These are phyloP conservation scores for Platorchestia sp. DNA, from an alignment of 1,140 invertebrate genomes.

Conservation along the genomic window DNA sequence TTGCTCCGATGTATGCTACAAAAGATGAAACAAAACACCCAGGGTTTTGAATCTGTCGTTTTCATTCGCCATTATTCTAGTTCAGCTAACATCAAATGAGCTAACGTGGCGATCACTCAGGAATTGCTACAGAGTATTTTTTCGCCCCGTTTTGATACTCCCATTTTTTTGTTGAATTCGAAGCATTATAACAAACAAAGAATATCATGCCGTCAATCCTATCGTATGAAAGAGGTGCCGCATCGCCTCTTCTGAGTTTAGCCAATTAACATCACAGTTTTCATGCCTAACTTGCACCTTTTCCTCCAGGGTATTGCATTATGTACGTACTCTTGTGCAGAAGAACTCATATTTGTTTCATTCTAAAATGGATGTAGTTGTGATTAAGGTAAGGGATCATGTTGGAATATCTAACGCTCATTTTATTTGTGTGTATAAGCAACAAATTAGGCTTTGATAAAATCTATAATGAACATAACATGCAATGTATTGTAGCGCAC, in stretches of 20 bases:
- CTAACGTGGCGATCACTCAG: background rate
- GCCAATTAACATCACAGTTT: too few relatives aligned
- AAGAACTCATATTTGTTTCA: too few relatives aligned
- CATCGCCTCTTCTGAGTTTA: background rate
- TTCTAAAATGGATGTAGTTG: too few relatives aligned
- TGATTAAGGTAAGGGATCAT: too few relatives aligned
- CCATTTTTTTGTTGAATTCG: background rate
- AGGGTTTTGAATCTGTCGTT: background rate
- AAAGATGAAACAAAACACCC: background rate
- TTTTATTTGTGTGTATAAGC: too few relatives aligned
- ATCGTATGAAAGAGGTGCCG: background rate
- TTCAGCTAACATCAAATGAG: background rate
- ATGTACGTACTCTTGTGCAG: too few relatives aligned
- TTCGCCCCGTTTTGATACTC: background rate
- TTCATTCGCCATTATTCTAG: background rate
- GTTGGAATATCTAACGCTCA: too few relatives aligned
- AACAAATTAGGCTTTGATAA: too few relatives aligned
- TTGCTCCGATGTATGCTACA: background rate
- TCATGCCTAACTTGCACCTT: too few relatives aligned
- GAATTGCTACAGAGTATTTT: background rate
- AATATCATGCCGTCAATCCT: background rate
- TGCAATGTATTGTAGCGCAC: too few relatives aligned
- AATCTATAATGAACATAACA: too few relatives aligned
- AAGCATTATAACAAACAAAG: background rate
- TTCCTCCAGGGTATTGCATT: too few relatives aligned